Percentiles rank a stretch among this genome's conserved stretches.
These are phyloP conservation scores for Lasiurus cinereus DNA, from an alignment of 2,113 vertebrate genomes.

Conservation along the genomic window DNA sequence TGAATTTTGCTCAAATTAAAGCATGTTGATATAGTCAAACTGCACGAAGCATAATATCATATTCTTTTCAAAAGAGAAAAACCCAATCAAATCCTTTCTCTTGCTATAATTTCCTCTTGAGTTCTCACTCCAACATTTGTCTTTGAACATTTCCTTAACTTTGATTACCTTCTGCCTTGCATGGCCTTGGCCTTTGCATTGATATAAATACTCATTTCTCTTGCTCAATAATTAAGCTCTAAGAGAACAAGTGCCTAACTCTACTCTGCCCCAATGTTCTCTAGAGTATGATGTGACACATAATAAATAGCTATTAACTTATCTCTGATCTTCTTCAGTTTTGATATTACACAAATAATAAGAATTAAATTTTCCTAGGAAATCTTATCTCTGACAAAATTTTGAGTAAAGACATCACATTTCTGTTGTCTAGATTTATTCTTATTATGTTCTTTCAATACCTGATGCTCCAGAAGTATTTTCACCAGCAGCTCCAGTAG, in stretches of 20 bases:
- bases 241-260: not conserved
- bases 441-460: not conserved
- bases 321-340: not conserved
- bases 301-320: not conserved
- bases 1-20: not conserved
- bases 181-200: not conserved
- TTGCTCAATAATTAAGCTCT: not conserved
- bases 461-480: not conserved
- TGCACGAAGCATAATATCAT: not conserved
- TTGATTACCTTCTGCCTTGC: not conserved
- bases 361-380: not conserved
- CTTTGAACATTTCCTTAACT: not conserved
- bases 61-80: not conserved
- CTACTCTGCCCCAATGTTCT: not conserved
- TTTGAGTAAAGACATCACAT: not conserved
- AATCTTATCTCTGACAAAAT: not conserved
- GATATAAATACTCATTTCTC: not conserved
- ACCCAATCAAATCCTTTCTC: not conserved
- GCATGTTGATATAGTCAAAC: not conserved
- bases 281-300: not conserved
- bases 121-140: not conserved
- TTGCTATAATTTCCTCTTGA: not conserved
- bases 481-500: not conserved
- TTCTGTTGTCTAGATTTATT: not conserved
- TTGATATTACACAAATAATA: not conserved